Percentiles rank a stretch among this genome's conserved stretches.
Evolutionary conservation across 2,113 vertebrate genomes (phyloP).

Genomic region (Verasper variegatus): DNA sequence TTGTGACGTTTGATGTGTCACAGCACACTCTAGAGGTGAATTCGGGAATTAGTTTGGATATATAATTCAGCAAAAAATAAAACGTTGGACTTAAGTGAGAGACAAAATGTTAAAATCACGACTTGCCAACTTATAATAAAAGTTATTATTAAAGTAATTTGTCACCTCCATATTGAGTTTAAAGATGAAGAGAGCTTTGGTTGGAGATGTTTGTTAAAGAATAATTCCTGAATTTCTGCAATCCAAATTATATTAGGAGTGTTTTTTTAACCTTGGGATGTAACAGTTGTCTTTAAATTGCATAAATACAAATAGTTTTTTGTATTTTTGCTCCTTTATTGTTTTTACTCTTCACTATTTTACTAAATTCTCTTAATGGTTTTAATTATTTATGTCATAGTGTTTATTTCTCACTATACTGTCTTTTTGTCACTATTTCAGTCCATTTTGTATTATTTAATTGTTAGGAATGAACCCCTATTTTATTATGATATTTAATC

Average conservation of each 20-base stretch:
- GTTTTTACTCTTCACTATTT: neutral
- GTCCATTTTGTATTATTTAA: neutral
- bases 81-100: neutral
- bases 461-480: neutral
- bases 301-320: neutral
- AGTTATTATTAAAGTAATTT: no score
- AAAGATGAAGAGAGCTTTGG: no score
- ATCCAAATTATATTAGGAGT: no score
- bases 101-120: neutral
- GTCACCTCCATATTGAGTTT: no score
- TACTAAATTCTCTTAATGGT: neutral
- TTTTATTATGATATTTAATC: neutral
- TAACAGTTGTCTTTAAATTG: no score
- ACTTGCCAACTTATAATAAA: no score
- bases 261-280: no score
- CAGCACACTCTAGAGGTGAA: slow-evolving; percentile 53
- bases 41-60: neutral
- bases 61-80: no score
- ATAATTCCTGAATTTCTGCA: no score
- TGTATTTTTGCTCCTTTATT: neutral
- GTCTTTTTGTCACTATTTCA: neutral
- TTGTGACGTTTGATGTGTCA: slow-evolving; percentile 4
- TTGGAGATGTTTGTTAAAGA: no score
- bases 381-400: neutral
- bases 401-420: neutral